phyloP scores from a whole-genome alignment of 2,888 invertebrate genomes.

The Ectropis crepuscularia region DNA sequence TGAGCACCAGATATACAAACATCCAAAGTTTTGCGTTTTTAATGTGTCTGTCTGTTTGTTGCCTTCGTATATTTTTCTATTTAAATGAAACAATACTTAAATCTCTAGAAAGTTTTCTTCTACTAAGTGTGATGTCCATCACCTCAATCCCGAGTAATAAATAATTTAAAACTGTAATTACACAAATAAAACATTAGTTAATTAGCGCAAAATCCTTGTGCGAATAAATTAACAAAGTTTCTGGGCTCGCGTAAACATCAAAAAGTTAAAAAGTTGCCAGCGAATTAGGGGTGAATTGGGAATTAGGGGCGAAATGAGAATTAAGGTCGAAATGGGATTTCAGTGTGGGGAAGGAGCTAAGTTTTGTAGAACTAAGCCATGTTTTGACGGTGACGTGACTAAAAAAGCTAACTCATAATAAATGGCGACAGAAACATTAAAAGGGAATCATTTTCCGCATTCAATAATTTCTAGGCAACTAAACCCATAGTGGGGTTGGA shows the following conservation, averaged over 20 bases:
- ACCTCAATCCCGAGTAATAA: slow-evolving; percentile 9
- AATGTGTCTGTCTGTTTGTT: too few relatives aligned
- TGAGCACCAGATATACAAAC: too few relatives aligned
- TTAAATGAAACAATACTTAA: too few relatives aligned
- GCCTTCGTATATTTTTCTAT: too few relatives aligned
- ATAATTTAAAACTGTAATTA: slow-evolving; percentile 27
- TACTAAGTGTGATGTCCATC: background rate
- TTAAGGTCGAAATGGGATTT: slow-evolving; percentile 13
- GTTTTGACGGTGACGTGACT: background rate
- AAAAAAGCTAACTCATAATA: too few relatives aligned
- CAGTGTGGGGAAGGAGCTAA: slow-evolving; percentile 14
- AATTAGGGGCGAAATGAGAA: slow-evolving; percentile 31
- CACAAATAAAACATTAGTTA: slow-evolving; percentile 54
- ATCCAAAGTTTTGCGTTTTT: too few relatives aligned
- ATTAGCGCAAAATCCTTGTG: slow-evolving; percentile 45
- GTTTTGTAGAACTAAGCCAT: slow-evolving; percentile 4
- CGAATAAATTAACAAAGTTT: slow-evolving; percentile 75
- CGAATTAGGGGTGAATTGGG: slow-evolving; percentile 41
- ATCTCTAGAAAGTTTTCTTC: too few relatives aligned
- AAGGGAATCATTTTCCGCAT: too few relatives aligned
- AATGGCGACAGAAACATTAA: too few relatives aligned
- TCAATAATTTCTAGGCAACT: too few relatives aligned
- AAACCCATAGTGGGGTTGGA: too few relatives aligned
- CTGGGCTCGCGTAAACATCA: slow-evolving; percentile 63
- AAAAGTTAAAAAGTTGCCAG: slow-evolving; percentile 59